Conservation (phyloP, 2,797 vertebrate species). For the Poecilia picta region DNA sequence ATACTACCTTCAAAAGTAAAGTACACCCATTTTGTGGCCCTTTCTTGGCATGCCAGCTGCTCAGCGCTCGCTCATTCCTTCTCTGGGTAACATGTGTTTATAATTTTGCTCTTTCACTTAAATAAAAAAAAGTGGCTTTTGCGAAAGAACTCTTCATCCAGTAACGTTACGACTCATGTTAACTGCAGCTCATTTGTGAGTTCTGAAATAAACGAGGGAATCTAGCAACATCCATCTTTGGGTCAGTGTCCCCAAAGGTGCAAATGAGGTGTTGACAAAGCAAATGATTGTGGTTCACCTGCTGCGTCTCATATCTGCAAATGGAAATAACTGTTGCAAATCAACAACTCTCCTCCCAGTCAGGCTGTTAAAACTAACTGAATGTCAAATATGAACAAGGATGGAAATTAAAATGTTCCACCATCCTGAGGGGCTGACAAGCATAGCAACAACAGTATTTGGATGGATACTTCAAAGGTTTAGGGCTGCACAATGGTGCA, state of each 20-base stretch:
- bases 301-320: slow-evolving; percentile 1
- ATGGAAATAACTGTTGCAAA: background rate
- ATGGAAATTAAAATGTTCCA: background rate
- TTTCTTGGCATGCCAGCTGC: slow-evolving; percentile 57
- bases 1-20: slow-evolving; percentile 24
- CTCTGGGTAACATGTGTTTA: slow-evolving; percentile 73
- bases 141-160: slow-evolving; percentile 57
- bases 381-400: background rate
- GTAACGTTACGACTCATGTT: slow-evolving; percentile 66
- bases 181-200: slow-evolving; percentile 69
- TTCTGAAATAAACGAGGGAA: slow-evolving; percentile 42
- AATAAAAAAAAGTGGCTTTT: slow-evolving; percentile 71
- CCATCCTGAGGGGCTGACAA: background rate
- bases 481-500: too few species aligned
- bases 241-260: too few species aligned
- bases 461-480: background rate
- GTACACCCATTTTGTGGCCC: slow-evolving; percentile 34
- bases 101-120: slow-evolving; percentile 68
- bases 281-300: background rate
- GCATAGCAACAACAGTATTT: background rate
- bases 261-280: slow-evolving; percentile 9
- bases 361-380: background rate
- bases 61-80: slow-evolving; percentile 42
- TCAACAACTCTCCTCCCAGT: background rate
- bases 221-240: slow-evolving; percentile 33